Percentiles rank a stretch among this genome's conserved stretches.
Conservation (phyloP, 2,888 invertebrate species). For the Stenodera caucasica region DNA sequence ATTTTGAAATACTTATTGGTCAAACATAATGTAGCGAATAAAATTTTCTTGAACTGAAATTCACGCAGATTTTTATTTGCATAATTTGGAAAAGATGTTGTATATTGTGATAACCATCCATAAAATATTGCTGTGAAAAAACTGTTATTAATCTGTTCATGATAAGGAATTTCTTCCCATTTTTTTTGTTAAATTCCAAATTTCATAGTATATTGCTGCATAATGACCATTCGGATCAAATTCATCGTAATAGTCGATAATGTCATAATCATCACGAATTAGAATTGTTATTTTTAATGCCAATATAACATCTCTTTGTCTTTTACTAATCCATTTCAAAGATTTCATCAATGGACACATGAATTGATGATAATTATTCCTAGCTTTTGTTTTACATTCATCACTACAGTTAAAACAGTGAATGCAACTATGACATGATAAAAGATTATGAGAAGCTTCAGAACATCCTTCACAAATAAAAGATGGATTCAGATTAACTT, state of each 20-base stretch:
- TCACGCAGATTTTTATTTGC: slow-evolving; percentile 28
- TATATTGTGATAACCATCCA: slow-evolving; percentile 52
- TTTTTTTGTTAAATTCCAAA: slow-evolving; percentile 71
- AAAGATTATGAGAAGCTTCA: slow-evolving; percentile 59
- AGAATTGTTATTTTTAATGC: slow-evolving; percentile 63
- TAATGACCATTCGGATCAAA: slow-evolving; percentile 46
- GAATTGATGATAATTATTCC: slow-evolving; percentile 68
- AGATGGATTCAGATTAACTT: too few relatives aligned
- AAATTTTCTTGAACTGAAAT: slow-evolving; percentile 15
- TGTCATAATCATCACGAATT: slow-evolving; percentile 54
- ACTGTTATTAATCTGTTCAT: slow-evolving; percentile 70
- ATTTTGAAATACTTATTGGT: too few relatives aligned
- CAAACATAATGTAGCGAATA: neutral
- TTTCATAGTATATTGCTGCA: slow-evolving; percentile 59
- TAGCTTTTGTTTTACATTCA: slow-evolving; percentile 65
- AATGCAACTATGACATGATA: slow-evolving; percentile 66
- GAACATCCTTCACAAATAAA: slow-evolving; percentile 73
- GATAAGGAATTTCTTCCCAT: slow-evolving; percentile 61
- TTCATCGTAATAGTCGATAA: slow-evolving; percentile 33
- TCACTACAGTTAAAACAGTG: slow-evolving; percentile 67
- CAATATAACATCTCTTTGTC: slow-evolving; percentile 50
- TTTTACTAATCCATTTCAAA: neutral
- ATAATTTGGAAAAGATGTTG: neutral
- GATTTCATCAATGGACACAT: slow-evolving; percentile 70
- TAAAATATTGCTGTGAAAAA: slow-evolving; percentile 65